Conservation (phyloP, 2,797 vertebrate species). For the Coregonus sp. region DNA sequence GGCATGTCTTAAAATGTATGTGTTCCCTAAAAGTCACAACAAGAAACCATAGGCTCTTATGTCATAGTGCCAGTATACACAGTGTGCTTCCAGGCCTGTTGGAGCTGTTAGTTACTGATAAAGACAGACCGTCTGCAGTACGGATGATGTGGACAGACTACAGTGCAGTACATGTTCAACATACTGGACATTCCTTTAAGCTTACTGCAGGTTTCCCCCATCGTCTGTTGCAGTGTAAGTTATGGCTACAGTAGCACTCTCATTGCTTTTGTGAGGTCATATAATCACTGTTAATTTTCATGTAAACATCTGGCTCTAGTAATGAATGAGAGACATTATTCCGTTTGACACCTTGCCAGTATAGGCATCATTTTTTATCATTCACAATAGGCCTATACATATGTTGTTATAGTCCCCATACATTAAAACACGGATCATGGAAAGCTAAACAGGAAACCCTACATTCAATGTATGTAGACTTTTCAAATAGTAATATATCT, state of each 20-base stretch:
- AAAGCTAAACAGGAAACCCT: too few species aligned
- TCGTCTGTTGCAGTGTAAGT: not conserved
- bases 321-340: not conserved
- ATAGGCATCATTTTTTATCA: too few species aligned
- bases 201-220: slow-evolving; percentile 7
- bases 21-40: slow-evolving; percentile 40
- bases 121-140: slow-evolving; percentile 13
- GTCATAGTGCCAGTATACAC: slow-evolving; percentile 31
- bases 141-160: slow-evolving; percentile 29
- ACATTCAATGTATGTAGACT: too few species aligned
- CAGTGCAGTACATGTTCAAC: slow-evolving; percentile 31
- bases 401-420: not conserved
- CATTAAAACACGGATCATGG: not conserved
- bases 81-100: not conserved
- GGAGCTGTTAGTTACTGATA: slow-evolving; percentile 10
- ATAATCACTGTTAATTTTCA: not conserved
- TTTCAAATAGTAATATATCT: too few species aligned
- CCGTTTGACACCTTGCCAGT: not conserved
- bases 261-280: not conserved
- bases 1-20: slow-evolving; percentile 41
- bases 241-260: not conserved
- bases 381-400: too few species aligned
- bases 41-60: slow-evolving; percentile 33
- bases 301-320: not conserved
- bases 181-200: slow-evolving; percentile 44